phyloP scores from a whole-genome alignment of 2,888 invertebrate genomes.

The Drosophila neonasuta region DNA sequence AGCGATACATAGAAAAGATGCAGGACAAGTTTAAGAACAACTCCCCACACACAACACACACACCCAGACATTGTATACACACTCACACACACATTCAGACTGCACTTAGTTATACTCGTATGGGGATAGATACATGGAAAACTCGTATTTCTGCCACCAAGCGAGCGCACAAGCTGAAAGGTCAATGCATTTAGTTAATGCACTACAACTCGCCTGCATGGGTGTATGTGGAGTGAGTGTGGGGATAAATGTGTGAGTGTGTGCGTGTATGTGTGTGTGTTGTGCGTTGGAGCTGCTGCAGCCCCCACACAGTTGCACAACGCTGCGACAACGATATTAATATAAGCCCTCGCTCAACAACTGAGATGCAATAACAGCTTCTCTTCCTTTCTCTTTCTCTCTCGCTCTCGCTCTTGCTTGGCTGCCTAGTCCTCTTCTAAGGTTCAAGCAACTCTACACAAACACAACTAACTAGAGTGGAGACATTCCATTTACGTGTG shows the following conservation, averaged over 20 bases:
- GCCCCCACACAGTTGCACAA: slow-evolving; percentile 65
- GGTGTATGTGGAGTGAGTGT: slow-evolving; percentile 28
- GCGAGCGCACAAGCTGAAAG: slow-evolving; percentile 60
- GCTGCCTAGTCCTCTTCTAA: slow-evolving; percentile 53
- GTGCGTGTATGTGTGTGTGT: slow-evolving; percentile 21
- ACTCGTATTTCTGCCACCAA: slow-evolving; percentile 73
- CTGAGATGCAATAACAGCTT: slow-evolving; percentile 20
- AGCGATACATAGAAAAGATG: slow-evolving; percentile 69
- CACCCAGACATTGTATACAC: slow-evolving; percentile 12
- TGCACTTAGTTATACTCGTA: slow-evolving; percentile 53
- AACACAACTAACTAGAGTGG: slow-evolving; percentile 38
- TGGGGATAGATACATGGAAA: slow-evolving; percentile 73
- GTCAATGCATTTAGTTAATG: slow-evolving; percentile 77
- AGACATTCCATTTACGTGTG: slow-evolving; percentile 43
- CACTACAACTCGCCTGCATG: slow-evolving; percentile 46
- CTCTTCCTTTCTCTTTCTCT: slow-evolving; percentile 12
- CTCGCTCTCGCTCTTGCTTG: neutral
- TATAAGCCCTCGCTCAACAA: slow-evolving; percentile 39
- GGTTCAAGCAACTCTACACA: slow-evolving; percentile 67
- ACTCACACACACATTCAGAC: slow-evolving; percentile 29
- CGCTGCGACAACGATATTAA: slow-evolving; percentile 55
- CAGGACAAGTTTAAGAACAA: slow-evolving; percentile 75
- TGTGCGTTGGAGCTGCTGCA: slow-evolving; percentile 51
- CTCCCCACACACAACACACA: slow-evolving; percentile 56
- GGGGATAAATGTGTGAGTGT: slow-evolving; percentile 29